phyloP scores from a whole-genome alignment of 30 jellyfish, hydroid and myxozoan species.

The Aurelia sp. region DNA sequence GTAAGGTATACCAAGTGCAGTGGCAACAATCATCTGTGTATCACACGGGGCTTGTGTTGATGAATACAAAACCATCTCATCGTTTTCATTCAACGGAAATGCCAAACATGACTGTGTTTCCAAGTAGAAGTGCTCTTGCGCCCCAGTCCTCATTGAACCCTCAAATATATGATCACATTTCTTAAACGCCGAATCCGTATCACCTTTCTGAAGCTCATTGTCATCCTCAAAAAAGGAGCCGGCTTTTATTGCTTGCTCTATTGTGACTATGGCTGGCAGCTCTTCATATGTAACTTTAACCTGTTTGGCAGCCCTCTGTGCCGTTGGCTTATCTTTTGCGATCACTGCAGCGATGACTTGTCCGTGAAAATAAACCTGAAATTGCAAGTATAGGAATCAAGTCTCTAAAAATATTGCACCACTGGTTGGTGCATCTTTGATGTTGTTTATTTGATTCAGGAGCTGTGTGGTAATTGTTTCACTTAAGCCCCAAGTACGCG shows the following conservation, averaged over 20 bases:
- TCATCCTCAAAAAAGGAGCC: neutral
- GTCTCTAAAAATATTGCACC: no score
- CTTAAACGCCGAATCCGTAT: constrained; percentile 13
- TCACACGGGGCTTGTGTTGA: constrained; percentile 34
- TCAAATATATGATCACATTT: constrained; percentile 29
- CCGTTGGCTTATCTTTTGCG: constrained; percentile 18
- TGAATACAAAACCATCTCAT: constrained; percentile 26
- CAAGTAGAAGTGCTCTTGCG: constrained; percentile 50
- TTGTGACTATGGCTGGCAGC: constrained; percentile 43
- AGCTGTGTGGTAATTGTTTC: no score
- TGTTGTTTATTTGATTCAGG: no score
- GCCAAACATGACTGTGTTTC: constrained; percentile 42
- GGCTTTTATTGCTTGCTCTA: constrained; percentile 33
- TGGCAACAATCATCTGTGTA: constrained; percentile 24
- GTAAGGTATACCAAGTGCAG: constrained; percentile 8
- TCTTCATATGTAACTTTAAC: constrained; percentile 38
- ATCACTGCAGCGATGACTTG: constrained; percentile 38
- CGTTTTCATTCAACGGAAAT: constrained; percentile 24
- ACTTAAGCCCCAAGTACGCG: no score
- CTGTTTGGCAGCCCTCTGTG: constrained; percentile 38
- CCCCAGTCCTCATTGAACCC: constrained; percentile 43
- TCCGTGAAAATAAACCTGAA: constrained; percentile 7
- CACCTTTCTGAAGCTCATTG: constrained; percentile 8
- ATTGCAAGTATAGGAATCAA: no score
- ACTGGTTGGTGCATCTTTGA: no score